A percentile compares a stretch with the other conserved stretches of the same genome.
Evolutionary conservation across 2,113 vertebrate genomes (phyloP).

Genomic region (Gymnogyps californianus): DNA sequence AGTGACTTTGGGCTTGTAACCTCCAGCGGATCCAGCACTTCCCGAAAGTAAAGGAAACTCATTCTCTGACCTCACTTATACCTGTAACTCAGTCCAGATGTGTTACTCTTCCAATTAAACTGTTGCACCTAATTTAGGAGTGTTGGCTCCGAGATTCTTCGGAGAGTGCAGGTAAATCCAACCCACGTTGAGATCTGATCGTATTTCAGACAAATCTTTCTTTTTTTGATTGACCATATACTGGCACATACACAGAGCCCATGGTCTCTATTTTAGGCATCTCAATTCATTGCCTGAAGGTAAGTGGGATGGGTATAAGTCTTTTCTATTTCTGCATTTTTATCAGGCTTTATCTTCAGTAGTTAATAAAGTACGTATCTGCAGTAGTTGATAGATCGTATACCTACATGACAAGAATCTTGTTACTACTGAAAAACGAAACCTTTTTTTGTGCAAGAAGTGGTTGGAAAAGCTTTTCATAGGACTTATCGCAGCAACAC

Average conservation of each 20-base stretch:
- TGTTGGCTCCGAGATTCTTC: not conserved
- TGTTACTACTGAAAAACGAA: not conserved
- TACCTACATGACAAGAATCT: not conserved
- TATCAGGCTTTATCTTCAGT: not conserved
- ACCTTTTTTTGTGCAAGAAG: not conserved
- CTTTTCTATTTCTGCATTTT: not conserved
- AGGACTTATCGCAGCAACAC: not conserved
- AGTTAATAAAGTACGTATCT: not conserved
- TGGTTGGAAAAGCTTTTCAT: not conserved
- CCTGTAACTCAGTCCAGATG: not conserved
- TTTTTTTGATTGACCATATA: not conserved
- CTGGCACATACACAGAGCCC: not conserved
- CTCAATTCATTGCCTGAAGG: not conserved
- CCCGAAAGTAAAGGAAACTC: not conserved
- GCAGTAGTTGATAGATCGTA: not conserved
- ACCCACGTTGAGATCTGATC: not conserved
- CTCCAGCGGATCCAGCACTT: not conserved
- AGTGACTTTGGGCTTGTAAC: not conserved
- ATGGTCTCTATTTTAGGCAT: not conserved
- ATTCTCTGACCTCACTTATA: not conserved
- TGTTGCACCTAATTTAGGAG: not conserved
- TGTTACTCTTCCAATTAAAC: not conserved
- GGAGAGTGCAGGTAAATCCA: not conserved
- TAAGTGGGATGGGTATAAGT: not conserved
- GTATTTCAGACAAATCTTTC: not conserved